Conservation (phyloP, 2,797 vertebrate species). For the Capromys pilorides region DNA sequence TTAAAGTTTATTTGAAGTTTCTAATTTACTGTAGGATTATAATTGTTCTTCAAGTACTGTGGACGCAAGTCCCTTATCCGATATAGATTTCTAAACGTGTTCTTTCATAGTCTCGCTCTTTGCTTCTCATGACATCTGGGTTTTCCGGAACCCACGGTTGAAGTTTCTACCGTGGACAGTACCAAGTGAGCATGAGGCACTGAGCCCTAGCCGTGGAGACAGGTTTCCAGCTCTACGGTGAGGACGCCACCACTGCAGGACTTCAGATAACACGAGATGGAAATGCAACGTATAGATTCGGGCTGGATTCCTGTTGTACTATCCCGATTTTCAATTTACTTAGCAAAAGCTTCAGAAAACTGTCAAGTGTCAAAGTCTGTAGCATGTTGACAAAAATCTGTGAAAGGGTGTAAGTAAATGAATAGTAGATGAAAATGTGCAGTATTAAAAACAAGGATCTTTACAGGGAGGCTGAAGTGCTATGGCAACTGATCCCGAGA, state of each 20-base stretch:
- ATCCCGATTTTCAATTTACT: slow-evolving; percentile 81
- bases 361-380: slow-evolving; percentile 83
- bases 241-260: not conserved
- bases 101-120: not conserved
- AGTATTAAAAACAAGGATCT: slow-evolving; percentile 81
- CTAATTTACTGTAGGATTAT: not conserved
- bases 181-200: not conserved
- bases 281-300: slow-evolving; percentile 41
- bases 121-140: not conserved
- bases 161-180: not conserved
- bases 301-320: slow-evolving; percentile 77
- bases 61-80: not conserved
- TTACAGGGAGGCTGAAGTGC: slow-evolving; percentile 73
- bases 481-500: slow-evolving; percentile 78
- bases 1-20: not conserved
- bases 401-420: slow-evolving; percentile 69
- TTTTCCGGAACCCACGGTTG: not conserved
- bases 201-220: not conserved
- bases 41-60: slow-evolving; percentile 3
- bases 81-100: not conserved
- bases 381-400: slow-evolving; percentile 80
- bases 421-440: slow-evolving; percentile 79
- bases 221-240: not conserved
- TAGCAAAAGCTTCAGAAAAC: slow-evolving; percentile 78
- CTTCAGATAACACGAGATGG: slow-evolving; percentile 50